Evolutionary conservation across 2,888 invertebrate genomes (phyloP), one percentile per base, ranked within the genome.

Genomic region (Mesochorus sp.): DNA sequence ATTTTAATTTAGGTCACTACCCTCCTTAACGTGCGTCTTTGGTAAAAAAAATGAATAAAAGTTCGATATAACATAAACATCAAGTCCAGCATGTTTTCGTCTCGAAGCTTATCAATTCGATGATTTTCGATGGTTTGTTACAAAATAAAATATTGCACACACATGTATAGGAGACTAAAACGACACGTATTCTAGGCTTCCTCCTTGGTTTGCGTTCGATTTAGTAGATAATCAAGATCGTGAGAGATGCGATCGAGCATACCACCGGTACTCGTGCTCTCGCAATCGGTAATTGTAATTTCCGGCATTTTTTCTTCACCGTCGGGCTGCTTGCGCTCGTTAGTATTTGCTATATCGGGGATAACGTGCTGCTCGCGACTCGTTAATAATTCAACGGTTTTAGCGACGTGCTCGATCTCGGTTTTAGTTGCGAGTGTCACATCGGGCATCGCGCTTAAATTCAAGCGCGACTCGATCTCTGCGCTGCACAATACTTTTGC

Each of bases 191-290:
- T 78, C n/a, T 81, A 87, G 73, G 83, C 80, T 24, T 86, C 87
- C 55, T 88, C 87, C 24, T 83, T 81, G 10, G 85, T 90, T 76
- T 92, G 92, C 77, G 92, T 94, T 79, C 95, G 93, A 90, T 96
- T 96, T 76, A 96, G 92, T 83, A 97, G 92, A 91, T 96, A 96
- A 91, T 96, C 96, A 83, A 97, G 92, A 91, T 97, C 96, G 87
- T 95, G 95, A 0, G 95, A 95, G 86, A 97, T 97, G 88, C 96
- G 94, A 91, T 96, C 95, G 59, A 96, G 91, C 93, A 96, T 95
- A 72, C 94, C n/a, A n/a, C n/a, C 94, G 51, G 81, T 86, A 42
- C 84, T 82, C 4, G 86, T 83, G 19, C 82, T 85, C 21, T 86
- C 87, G 79, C 85, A 85, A 17, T 85, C 85, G 1, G 84, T 82